phyloP scores from a whole-genome alignment of 2,797 vertebrate species.

The Paramormyrops hopkinsi region DNA sequence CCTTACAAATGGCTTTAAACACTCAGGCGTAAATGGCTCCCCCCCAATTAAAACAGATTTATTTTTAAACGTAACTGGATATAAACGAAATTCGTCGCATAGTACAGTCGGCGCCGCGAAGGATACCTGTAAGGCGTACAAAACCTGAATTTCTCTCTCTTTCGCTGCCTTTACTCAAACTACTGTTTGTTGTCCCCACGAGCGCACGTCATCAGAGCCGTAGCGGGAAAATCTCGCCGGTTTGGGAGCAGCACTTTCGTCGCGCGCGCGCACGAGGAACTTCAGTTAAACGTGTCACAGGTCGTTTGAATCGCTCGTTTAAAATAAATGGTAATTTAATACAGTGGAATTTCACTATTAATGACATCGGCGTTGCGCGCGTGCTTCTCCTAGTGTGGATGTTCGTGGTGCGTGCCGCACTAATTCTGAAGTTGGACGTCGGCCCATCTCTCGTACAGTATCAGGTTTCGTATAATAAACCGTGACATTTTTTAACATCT shows the following conservation, averaged over 20 bases:
- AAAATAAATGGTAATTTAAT: not conserved
- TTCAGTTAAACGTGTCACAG: not conserved
- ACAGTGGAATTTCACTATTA: not conserved
- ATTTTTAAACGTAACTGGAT: not conserved
- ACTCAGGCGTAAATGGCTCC: constrained; percentile 3
- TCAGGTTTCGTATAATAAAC: not conserved
- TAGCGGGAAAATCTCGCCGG: not conserved
- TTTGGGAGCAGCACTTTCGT: constrained; percentile 5
- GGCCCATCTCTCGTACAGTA: not conserved
- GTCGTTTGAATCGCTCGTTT: not conserved
- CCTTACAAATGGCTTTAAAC: constrained; percentile 19
- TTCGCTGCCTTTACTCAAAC: constrained; percentile 42
- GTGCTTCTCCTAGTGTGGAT: not conserved
- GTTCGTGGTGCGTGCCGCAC: not conserved
- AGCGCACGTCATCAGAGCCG: constrained; percentile 58
- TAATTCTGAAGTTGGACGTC: not conserved
- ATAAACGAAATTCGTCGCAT: not conserved
- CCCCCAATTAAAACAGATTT: not conserved
- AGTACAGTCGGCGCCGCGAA: not conserved
- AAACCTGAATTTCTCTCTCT: constrained; percentile 32
- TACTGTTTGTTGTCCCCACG: constrained; percentile 68
- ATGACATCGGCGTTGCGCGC: not conserved
- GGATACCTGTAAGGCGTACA: not conserved
- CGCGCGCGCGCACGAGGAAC: too few relatives aligned
- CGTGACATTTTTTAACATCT: not conserved